Evolutionary conservation across 1,140 invertebrate species (phyloP), one percentile per base, ranked within the genome.

Genomic region (Eupeodes corollae): DNA sequence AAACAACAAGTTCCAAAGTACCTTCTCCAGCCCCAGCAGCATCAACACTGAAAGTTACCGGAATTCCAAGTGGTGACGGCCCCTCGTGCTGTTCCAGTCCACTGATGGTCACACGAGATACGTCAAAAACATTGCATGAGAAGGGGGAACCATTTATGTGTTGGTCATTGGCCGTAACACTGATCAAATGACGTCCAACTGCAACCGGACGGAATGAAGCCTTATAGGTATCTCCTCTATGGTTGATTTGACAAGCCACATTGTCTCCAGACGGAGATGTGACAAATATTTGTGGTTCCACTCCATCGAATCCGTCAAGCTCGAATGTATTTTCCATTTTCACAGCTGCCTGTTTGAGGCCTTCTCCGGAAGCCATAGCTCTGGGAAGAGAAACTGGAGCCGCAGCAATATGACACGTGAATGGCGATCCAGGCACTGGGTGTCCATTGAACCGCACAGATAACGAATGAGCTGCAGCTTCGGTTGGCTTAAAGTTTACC

Each of bases 391-490:
- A 69, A 55, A 67, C 58, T 0, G 63, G 56, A 0, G 71, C 72
- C 1, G 71, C 70, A 18, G 64, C 70, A 46, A 91, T 86, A 67
- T 82, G 78, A 59, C 88, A 92, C 39, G 80, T 86, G 65, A 92
- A 93, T 13, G 91, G 90, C 31, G 89, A 93, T 9, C 90, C 88
- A 47, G 92, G 91, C 8, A 98, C 90, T 18, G 88, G 83, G 69
- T 94, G 88, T 11, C 91, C 92, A 71, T 99, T 99, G 68, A 98
- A 98, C 53, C 92, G 82, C 30, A 98, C 90, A 48, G 88, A 93
- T 1, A 92, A 72, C 49, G 80, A 87, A 67, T 95, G 91, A 1
- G 83, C 76, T 3, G 88, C 86, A 3, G 90, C 82, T 73, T 92
- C 89, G 44, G 90, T 88, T 0, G 94, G 95, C 58, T 95, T 96